Evolutionary conservation across 2,797 vertebrate species (phyloP), one percentile per base, ranked within the genome.

Genomic region (Semaprochilodus insignis): DNA sequence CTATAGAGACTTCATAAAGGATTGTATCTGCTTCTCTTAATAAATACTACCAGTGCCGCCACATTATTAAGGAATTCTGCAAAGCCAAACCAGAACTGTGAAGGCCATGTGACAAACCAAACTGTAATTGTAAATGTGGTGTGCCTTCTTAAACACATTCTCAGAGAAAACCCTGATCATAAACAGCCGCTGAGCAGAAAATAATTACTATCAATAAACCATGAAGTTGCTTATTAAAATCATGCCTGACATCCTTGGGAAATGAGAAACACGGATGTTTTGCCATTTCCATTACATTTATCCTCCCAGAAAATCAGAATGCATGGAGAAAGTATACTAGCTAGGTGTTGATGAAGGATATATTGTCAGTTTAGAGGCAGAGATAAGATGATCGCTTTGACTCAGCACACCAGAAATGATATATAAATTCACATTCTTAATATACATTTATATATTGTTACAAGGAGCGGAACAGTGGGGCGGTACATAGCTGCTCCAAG

Each of bases 131-230:
- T 25, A 70, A 77, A 82, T 71, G 31, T 19, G 51, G 74, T 60
- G 40, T 27, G 44, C 15, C 48, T 23, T 77, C 59, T 65, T 70
- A 62, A 70, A 77, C 80, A 82, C 65, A 70, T 76, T 65, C 73
- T 75, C 36, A 16, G 52, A 17, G 6, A 14, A 69, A 76, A 44
- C 54, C 23, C 57, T 62, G 54, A 66, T 36, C 73, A 69, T 76
- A 81, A 81, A 82, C 81, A 82, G 73, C 27, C 17, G 6, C 80
- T 62, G 54, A 70, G 51, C 74, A 69, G 80, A 81, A 81, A 75
- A 75, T 81, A 81, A 81, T 81, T 75, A 75, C 63, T 60, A 69
- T 48, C 65, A 81, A 63, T 81, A 65, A 76, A 23, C 54, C 65
- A 72, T 77, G 27, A 82, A 77, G 80, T 34, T 31, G 52, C 63